Conservation (phyloP, 2,888 invertebrate genomes). For the Aproaerema taeniolella region DNA sequence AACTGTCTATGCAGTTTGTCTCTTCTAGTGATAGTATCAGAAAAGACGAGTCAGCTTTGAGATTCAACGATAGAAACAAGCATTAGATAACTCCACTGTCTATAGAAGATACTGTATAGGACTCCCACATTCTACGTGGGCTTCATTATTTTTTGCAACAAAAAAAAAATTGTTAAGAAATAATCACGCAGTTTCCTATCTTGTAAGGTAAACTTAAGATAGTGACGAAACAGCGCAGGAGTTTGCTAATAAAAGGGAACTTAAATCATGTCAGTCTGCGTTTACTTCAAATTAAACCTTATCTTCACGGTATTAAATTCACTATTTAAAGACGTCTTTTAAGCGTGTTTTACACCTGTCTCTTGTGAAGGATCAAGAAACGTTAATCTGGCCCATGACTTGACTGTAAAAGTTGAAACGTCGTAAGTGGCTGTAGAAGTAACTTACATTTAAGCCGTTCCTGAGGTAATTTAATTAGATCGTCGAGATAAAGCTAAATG, state of each 20-base stretch:
- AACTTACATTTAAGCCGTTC: slow-evolving; percentile 44
- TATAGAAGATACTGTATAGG: too few species aligned
- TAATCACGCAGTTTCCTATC: slow-evolving; percentile 27
- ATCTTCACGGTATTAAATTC: slow-evolving; percentile 29
- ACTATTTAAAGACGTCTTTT: slow-evolving; percentile 29
- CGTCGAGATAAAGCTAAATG: slow-evolving; percentile 59
- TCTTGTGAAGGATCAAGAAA: slow-evolving; percentile 54
- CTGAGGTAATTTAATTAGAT: slow-evolving; percentile 55
- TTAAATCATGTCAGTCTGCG: slow-evolving; percentile 33
- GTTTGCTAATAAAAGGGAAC: slow-evolving; percentile 50
- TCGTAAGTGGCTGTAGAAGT: slow-evolving; percentile 39
- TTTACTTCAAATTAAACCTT: slow-evolving; percentile 36
- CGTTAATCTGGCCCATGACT: slow-evolving; percentile 56
- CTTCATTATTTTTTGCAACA: too few species aligned
- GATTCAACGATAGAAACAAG: slow-evolving; percentile 40
- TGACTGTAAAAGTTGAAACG: slow-evolving; percentile 38
- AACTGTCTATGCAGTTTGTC: slow-evolving; percentile 40
- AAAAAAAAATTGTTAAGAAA: slow-evolving; percentile 35
- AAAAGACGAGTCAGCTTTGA: slow-evolving; percentile 31
- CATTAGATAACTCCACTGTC: slow-evolving; percentile 38
- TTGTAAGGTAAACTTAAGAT: slow-evolving; percentile 20
- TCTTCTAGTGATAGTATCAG: slow-evolving; percentile 35
- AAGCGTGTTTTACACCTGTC: slow-evolving; percentile 57
- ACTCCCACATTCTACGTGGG: too few species aligned
- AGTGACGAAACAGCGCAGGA: slow-evolving; percentile 49